These are phyloP conservation scores for Lanistes nyassanus DNA, from an alignment of 1,140 invertebrate genomes.

Conservation along the genomic window DNA sequence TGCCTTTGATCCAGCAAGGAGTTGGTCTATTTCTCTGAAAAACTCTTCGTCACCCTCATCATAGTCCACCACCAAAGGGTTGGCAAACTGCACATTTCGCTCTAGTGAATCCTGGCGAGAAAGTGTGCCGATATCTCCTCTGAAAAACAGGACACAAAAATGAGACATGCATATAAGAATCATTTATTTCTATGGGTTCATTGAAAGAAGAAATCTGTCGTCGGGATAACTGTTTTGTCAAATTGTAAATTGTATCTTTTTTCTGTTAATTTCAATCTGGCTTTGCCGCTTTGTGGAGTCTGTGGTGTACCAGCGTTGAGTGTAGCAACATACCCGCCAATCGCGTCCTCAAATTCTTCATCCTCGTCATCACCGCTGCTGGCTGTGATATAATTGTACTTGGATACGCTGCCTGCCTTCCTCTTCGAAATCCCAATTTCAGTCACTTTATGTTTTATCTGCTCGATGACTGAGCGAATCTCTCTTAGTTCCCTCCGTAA, in stretches of 20 bases:
- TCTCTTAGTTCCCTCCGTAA: constrained; percentile 35
- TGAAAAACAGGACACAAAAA: neutral
- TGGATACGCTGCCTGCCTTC: constrained; percentile 32
- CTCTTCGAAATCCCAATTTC: constrained; percentile 22
- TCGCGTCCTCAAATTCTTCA: constrained; percentile 44
- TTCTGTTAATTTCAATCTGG: neutral
- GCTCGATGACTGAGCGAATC: constrained; percentile 32
- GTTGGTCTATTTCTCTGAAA: constrained; percentile 37
- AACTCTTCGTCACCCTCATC: constrained; percentile 22
- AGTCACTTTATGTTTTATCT: constrained; percentile 33
- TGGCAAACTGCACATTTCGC: constrained; percentile 12
- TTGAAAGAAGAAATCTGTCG: neutral
- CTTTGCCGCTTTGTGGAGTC: neutral
- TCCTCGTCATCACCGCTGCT: constrained; percentile 50
- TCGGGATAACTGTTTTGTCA: neutral
- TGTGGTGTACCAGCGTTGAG: neutral
- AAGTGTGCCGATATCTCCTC: constrained; percentile 29
- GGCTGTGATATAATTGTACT: constrained; percentile 34
- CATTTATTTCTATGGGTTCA: neutral
- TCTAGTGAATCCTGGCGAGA: constrained; percentile 24
- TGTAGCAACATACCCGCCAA: constrained; percentile 33
- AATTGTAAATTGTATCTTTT: neutral
- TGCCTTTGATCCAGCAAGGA: constrained; percentile 39
- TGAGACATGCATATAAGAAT: neutral
- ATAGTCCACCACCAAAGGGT: neutral